These are phyloP conservation scores for Bradypus variegatus DNA, from an alignment of 2,797 vertebrate genomes.

Conservation along the genomic window DNA sequence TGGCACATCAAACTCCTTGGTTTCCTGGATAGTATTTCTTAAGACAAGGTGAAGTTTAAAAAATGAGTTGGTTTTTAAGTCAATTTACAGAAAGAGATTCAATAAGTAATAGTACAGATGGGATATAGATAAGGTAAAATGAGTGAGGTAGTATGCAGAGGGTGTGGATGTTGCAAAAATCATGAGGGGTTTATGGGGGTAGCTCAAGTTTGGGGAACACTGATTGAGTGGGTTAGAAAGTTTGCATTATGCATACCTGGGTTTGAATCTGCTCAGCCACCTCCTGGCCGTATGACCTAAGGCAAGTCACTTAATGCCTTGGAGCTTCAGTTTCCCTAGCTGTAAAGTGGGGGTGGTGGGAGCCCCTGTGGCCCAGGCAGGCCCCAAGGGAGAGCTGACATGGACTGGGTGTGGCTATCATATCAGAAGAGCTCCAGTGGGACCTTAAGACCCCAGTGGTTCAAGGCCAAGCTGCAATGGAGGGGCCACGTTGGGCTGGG, in stretches of 20 bases:
- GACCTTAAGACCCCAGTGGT: background rate
- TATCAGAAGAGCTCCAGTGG: background rate
- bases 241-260: background rate
- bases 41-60: background rate
- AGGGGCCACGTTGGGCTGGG: background rate
- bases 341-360: background rate
- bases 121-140: too few species aligned
- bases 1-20: background rate
- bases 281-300: background rate
- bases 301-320: background rate
- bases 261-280: background rate
- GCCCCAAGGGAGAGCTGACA: rapidly evolving
- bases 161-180: too few species aligned
- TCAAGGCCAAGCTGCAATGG: background rate
- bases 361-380: background rate
- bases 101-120: background rate
- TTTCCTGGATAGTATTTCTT: background rate
- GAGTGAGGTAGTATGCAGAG: rapidly evolving
- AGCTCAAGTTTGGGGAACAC: background rate
- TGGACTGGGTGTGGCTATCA: background rate
- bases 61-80: background rate
- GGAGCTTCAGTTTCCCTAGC: too few species aligned
- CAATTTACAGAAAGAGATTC: background rate
- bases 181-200: too few species aligned
- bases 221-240: too few species aligned